Percentiles rank a stretch among this genome's conserved stretches.
phyloP scores from a whole-genome alignment of 2,888 invertebrate genomes.

The Myopa testacea region DNA sequence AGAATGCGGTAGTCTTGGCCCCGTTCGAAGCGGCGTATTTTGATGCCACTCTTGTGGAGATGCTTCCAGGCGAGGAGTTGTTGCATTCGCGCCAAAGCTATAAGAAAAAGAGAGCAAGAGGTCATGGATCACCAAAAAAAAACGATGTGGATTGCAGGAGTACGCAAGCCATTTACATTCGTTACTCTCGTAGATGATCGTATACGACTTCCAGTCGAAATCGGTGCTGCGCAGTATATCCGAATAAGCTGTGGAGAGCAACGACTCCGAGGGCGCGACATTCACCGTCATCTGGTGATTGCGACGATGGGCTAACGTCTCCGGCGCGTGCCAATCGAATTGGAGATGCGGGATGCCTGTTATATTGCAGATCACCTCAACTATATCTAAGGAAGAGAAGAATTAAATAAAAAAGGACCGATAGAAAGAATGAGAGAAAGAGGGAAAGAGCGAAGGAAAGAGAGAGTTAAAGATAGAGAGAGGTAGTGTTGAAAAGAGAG shows the following conservation, averaged over 20 bases:
- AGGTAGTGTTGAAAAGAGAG: neutral
- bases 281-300: constrained; percentile 75
- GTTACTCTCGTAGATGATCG: constrained; percentile 85
- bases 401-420: neutral
- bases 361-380: constrained; percentile 73
- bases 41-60: constrained; percentile 76
- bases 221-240: constrained; percentile 74
- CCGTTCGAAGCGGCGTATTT: constrained; percentile 74
- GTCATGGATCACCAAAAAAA: neutral
- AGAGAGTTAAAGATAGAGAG: neutral
- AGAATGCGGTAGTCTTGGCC: constrained; percentile 62
- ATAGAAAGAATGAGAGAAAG: constrained; percentile 3
- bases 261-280: constrained; percentile 77
- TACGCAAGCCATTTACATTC: constrained; percentile 71
- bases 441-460: neutral
- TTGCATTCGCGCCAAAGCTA: constrained; percentile 76
- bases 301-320: constrained; percentile 59
- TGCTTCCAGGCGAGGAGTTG: constrained; percentile 80
- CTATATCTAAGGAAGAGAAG: constrained; percentile 58
- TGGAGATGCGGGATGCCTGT: constrained; percentile 76
- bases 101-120: neutral
- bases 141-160: neutral
- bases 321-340: constrained; percentile 73
- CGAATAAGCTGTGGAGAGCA: constrained; percentile 77
- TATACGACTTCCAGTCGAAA: constrained; percentile 84